Conservation (phyloP, 2,113 vertebrate species). For the Lichenostomus cassidix region DNA sequence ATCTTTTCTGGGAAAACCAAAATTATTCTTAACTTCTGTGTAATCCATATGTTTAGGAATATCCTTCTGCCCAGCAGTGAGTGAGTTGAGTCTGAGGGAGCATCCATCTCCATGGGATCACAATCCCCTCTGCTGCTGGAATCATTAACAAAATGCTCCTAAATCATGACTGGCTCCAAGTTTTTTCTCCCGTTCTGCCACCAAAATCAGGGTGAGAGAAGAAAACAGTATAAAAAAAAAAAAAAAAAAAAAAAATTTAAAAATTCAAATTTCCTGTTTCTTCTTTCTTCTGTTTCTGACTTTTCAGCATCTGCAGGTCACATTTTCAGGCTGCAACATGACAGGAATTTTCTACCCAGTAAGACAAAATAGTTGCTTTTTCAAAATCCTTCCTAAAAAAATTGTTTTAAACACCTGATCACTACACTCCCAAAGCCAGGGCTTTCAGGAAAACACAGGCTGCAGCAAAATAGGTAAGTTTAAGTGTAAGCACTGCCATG, state of each 20-base stretch:
- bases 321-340: background rate
- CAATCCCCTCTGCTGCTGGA: background rate
- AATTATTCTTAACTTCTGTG: background rate
- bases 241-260: too few relatives aligned
- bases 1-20: fast-evolving
- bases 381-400: background rate
- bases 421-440: background rate
- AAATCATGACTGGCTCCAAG: fast-evolving
- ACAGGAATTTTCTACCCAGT: background rate
- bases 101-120: background rate
- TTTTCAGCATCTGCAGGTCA: background rate
- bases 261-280: background rate
- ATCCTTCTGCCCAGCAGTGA: background rate
- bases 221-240: background rate
- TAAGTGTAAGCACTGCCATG: background rate
- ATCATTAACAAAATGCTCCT: background rate
- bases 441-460: background rate
- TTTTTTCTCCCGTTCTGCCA: background rate
- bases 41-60: background rate
- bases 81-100: background rate
- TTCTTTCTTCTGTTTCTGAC: background rate
- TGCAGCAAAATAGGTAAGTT: background rate
- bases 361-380: background rate
- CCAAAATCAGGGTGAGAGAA: background rate
- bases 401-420: background rate